phyloP scores from a whole-genome alignment of 1,140 invertebrate genomes.

The Mamestra configurata region DNA sequence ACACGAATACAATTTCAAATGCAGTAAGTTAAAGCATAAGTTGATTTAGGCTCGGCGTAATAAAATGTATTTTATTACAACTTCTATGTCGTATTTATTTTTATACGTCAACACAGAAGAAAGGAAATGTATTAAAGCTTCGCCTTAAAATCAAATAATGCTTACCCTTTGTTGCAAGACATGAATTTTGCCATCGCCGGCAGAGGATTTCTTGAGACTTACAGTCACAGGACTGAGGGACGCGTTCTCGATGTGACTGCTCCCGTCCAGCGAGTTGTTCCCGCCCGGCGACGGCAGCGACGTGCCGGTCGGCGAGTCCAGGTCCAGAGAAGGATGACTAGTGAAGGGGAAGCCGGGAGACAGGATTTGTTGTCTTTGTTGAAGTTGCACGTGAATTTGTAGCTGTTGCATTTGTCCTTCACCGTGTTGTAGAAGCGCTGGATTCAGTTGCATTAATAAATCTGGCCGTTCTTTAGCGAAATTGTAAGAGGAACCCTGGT shows the following conservation, averaged over 20 bases:
- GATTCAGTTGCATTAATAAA: constrained; percentile 84
- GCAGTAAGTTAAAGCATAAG: constrained; percentile 89
- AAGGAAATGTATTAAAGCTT: constrained; percentile 81
- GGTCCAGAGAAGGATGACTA: constrained; percentile 90
- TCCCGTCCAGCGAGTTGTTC: constrained; percentile 91
- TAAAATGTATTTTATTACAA: constrained; percentile 70
- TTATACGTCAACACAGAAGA: constrained; percentile 72
- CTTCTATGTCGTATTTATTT: constrained; percentile 70
- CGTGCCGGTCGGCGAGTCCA: constrained; percentile 93
- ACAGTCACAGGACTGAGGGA: constrained; percentile 90
- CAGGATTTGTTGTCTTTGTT: constrained; percentile 90
- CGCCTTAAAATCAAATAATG: constrained; percentile 89
- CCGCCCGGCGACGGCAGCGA: constrained; percentile 93
- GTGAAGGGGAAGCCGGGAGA: constrained; percentile 92
- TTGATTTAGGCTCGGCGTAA: constrained; percentile 90
- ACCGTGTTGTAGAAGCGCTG: constrained; percentile 82
- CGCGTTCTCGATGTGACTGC: constrained; percentile 88
- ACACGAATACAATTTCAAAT: constrained; percentile 58
- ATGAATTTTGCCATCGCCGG: constrained; percentile 92
- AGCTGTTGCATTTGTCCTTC: constrained; percentile 90
- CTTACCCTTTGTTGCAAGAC: constrained; percentile 96
- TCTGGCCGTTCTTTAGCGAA: constrained; percentile 85
- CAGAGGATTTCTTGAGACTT: constrained; percentile 88
- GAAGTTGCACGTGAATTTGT: constrained; percentile 91
- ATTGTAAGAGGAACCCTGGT: constrained; percentile 78